phyloP scores from a whole-genome alignment of 1,140 invertebrate genomes.

The Danaus melanippus region DNA sequence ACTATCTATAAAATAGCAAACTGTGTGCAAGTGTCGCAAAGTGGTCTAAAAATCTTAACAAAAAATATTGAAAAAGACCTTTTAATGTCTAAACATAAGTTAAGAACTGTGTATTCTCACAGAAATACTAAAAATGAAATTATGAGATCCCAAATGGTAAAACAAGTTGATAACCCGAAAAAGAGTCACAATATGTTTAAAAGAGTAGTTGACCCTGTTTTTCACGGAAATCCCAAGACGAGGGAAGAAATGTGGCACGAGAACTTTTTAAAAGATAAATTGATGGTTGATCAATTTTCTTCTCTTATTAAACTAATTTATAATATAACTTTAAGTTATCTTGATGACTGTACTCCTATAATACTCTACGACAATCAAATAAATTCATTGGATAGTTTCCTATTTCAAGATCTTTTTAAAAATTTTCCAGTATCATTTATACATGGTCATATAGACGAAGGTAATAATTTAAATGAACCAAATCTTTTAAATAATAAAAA shows the following conservation, averaged over 20 bases:
- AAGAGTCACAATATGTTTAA: constrained; percentile 23
- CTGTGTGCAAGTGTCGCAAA: no score
- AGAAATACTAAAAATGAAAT: no score
- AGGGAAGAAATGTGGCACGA: constrained; percentile 68
- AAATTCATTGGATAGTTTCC: constrained; percentile 67
- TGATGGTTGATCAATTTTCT: constrained; percentile 61
- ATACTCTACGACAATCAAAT: constrained; percentile 75
- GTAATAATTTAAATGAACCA: constrained; percentile 45
- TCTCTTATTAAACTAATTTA: constrained; percentile 73
- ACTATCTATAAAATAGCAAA: no score
- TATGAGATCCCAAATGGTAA: not conserved
- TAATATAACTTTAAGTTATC: constrained; percentile 72
- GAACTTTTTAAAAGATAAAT: constrained; percentile 56
- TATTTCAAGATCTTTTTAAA: constrained; percentile 74
- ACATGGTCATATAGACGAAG: constrained; percentile 73
- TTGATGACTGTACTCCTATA: constrained; percentile 74
- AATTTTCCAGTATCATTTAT: constrained; percentile 73
- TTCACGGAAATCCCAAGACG: constrained; percentile 73
- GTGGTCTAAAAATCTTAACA: no score
- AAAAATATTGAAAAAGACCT: no score
- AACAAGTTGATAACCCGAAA: constrained; percentile 6
- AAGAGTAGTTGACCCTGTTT: constrained; percentile 58
- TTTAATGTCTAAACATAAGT: no score
- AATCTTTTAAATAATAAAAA: constrained; percentile 45
- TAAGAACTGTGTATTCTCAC: no score